Percentiles rank a stretch among this genome's conserved stretches.
Evolutionary conservation across 2,113 vertebrate genomes (phyloP).

Genomic region (Antechinus stuartii): DNA sequence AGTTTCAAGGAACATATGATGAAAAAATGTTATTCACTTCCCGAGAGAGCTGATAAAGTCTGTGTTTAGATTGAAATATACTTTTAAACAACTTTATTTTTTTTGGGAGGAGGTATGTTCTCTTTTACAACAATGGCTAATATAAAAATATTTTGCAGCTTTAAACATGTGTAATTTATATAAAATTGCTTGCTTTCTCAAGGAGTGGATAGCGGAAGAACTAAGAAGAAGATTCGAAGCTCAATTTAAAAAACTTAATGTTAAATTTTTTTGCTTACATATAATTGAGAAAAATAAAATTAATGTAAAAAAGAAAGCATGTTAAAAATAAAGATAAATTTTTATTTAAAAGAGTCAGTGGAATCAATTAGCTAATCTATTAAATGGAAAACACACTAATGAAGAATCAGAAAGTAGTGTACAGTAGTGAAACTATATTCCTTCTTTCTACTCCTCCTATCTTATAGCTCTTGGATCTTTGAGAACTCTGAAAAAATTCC

Average conservation of each 20-base stretch:
- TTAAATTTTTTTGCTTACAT: background rate
- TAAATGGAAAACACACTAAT: background rate
- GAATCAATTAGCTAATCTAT: background rate
- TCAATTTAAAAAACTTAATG: background rate
- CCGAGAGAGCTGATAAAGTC: no score
- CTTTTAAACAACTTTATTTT: no score
- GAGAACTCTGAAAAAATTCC: no score
- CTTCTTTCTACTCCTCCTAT: background rate
- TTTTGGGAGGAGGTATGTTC: no score
- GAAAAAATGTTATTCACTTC: no score
- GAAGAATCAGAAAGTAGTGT: background rate
- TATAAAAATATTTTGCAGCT: background rate
- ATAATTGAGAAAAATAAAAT: background rate
- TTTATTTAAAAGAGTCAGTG: background rate
- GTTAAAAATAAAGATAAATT: background rate
- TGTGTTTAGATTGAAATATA: no score
- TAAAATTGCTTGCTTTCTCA: background rate
- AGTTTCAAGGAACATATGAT: no score
- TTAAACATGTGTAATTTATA: background rate
- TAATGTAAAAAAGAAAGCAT: background rate
- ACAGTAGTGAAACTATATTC: background rate
- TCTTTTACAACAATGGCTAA: no score
- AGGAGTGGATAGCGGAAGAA: background rate
- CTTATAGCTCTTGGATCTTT: background rate
- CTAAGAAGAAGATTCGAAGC: background rate